These are phyloP conservation scores for Rhaphigaster nebulosa DNA, from an alignment of 2,888 invertebrate genomes.

Conservation along the genomic window DNA sequence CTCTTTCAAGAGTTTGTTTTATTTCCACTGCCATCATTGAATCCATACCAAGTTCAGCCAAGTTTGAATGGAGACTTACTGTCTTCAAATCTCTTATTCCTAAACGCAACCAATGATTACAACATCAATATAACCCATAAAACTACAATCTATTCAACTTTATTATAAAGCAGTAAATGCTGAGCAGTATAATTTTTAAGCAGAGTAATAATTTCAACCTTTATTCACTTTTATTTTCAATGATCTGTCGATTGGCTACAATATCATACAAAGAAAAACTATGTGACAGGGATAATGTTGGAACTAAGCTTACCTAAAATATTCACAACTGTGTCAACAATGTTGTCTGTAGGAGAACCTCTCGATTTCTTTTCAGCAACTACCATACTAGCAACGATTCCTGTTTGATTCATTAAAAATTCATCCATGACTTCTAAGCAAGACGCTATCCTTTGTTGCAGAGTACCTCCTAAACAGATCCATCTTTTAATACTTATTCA, in stretches of 20 bases:
- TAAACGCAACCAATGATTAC: constrained; percentile 65
- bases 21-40: constrained; percentile 98
- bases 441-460: constrained; percentile 87
- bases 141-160: neutral
- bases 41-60: constrained; percentile 96
- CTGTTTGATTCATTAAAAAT: constrained; percentile 77
- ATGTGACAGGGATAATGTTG: neutral
- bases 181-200: no score
- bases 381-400: constrained; percentile 86
- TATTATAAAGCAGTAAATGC: neutral
- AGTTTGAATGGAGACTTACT: constrained; percentile 78
- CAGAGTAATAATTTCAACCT: no score
- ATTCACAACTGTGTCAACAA: constrained; percentile 81
- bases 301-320: constrained; percentile 69
- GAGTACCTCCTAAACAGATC: constrained; percentile 76
- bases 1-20: constrained; percentile 90
- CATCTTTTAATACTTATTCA: neutral
- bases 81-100: constrained; percentile 79
- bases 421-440: constrained; percentile 79
- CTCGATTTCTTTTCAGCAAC: constrained; percentile 85
- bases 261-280: no score
- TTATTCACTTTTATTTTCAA: no score
- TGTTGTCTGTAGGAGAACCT: constrained; percentile 75
- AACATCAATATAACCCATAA: no score
- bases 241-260: no score